Evolutionary conservation across 2,797 vertebrate genomes (phyloP).

Genomic region (Craterocephalus amniculus): DNA sequence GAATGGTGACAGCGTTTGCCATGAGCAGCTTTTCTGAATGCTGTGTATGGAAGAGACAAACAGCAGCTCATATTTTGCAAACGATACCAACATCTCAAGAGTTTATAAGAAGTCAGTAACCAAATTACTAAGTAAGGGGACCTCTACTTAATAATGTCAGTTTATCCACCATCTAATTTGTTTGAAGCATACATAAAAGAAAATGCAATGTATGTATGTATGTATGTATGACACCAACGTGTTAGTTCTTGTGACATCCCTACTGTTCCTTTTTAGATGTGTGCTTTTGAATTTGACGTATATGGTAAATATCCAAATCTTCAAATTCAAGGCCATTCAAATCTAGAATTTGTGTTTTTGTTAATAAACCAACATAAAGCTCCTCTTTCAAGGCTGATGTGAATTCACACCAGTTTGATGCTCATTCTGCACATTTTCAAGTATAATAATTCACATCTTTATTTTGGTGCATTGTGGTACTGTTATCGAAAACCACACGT

Average conservation of each 20-base stretch:
- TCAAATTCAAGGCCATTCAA: not conserved
- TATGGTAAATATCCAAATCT: not conserved
- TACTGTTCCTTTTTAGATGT: too few relatives aligned
- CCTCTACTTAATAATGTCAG: not conserved
- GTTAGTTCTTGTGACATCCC: too few relatives aligned
- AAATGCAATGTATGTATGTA: too few relatives aligned
- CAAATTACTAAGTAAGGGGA: too few relatives aligned
- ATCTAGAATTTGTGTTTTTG: not conserved
- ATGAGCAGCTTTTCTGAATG: not conserved
- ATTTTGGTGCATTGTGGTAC: not conserved
- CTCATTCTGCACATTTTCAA: constrained; percentile 1
- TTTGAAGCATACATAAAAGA: not conserved
- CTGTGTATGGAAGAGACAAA: not conserved
- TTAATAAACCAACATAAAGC: not conserved
- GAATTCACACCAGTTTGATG: not conserved
- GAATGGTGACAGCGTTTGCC: too few relatives aligned
- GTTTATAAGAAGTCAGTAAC: not conserved
- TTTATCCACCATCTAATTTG: not conserved
- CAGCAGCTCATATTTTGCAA: not conserved
- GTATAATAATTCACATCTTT: not conserved
- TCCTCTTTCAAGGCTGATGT: not conserved
- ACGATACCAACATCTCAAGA: not conserved
- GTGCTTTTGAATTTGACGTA: too few relatives aligned
- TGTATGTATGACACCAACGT: too few relatives aligned
- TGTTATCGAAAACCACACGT: constrained; percentile 17